Evolutionary conservation across 2,888 invertebrate species (phyloP), one percentile per base, ranked within the genome.

Genomic region (Stegophylla sp.): DNA sequence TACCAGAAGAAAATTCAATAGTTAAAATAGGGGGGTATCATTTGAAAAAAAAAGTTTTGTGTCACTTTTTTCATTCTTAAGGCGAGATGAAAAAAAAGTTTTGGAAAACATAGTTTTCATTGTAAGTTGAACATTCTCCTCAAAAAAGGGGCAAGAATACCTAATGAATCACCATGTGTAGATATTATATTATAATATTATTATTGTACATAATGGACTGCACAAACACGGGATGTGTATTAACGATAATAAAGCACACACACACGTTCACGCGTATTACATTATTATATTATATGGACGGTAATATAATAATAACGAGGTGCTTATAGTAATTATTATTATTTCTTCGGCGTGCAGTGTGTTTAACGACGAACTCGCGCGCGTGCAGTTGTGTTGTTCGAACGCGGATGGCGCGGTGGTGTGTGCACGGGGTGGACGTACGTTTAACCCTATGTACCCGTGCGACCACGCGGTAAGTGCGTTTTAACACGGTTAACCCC

Each of bases 241-340:
- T 72, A 67, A 48, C 48, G 17, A 51, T 51, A 72, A 72, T 72
- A 72, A 72, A 53, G n/a, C n/a, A 64, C 66, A 15, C 69, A 53
- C 20, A 26, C 23, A 26, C 17, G 23, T 9, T 13, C 45, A 17
- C 67, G 34, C n/a, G n/a, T n/a, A n/a, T n/a, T n/a, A 34, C 34
- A 34, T n/a, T n/a, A n/a, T n/a, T n/a, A n/a, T n/a, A 34, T 5
- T 34, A 34, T 7, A 34, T 34, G 34, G 3, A 7, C 34, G 7
- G 34, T 7, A 34, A 34, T 34, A 34, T 34, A 34, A 34, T 34
- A 72, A 45, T 73, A 73, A 73, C 73, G 73, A 73, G 43, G 73
- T 56, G 59, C 26, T 61, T 45, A 45, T 26, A 59, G 26, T 73
- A n/a, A n/a, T n/a, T n/a, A n/a, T n/a, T n/a, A n/a, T n/a, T 34